Percentiles rank a stretch among this genome's conserved stretches.
Evolutionary conservation across 2,797 vertebrate genomes (phyloP).

Genomic region (Heterohyrax brucei): DNA sequence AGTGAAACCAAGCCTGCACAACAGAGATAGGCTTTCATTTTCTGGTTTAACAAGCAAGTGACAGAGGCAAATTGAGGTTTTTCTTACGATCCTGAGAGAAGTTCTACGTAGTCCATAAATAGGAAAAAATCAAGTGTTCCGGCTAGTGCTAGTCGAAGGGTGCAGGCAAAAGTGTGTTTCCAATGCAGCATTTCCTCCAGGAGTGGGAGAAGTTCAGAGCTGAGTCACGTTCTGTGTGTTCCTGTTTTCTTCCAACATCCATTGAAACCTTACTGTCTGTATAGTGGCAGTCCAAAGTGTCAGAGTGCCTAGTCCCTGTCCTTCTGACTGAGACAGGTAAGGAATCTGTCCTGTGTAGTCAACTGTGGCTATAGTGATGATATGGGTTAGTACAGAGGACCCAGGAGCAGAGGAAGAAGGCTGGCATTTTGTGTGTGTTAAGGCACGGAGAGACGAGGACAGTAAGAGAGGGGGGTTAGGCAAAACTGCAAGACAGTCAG

Average conservation of each 20-base stretch:
- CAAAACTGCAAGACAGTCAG: background rate
- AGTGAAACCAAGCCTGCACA: background rate
- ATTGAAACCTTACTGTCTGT: background rate
- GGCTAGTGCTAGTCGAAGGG: too few species aligned
- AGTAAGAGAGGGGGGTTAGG: rapidly evolving
- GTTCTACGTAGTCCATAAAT: background rate
- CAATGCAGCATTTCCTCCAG: background rate
- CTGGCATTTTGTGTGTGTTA: background rate
- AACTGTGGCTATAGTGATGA: background rate
- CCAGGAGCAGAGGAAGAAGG: background rate
- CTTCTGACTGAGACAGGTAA: background rate
- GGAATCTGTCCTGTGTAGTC: background rate
- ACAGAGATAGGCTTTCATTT: background rate
- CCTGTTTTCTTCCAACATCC: background rate
- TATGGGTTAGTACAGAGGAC: background rate
- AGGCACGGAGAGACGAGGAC: too few species aligned
- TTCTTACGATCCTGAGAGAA: background rate
- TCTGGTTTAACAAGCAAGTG: background rate
- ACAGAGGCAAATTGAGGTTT: background rate
- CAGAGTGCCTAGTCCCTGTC: rapidly evolving
- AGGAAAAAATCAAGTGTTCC: background rate
- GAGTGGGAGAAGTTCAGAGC: background rate
- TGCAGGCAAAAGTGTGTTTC: background rate
- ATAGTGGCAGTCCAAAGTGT: background rate
- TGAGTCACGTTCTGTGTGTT: background rate